Evolutionary conservation across 1,140 invertebrate species (phyloP).

Genomic region (Neodiprion fabricii): DNA sequence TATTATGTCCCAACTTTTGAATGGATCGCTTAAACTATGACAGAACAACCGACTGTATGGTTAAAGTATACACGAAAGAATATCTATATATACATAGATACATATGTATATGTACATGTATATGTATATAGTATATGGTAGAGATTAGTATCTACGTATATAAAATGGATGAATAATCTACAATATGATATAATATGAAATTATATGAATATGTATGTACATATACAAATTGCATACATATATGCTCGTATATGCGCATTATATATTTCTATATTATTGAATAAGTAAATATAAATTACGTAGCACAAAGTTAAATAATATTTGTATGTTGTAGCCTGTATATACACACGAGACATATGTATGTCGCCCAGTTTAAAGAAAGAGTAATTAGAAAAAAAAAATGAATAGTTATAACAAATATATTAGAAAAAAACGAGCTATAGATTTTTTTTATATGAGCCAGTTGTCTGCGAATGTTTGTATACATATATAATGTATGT

Average conservation of each 20-base stretch:
- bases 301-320: slow-evolving; percentile 45
- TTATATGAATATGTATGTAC: slow-evolving; percentile 11
- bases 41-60: slow-evolving; percentile 28
- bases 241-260: slow-evolving; percentile 23
- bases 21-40: slow-evolving; percentile 36
- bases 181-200: neutral
- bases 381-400: slow-evolving; percentile 11
- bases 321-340: slow-evolving; percentile 46
- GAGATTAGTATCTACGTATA: neutral
- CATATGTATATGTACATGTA: too few species aligned
- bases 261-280: slow-evolving; percentile 22
- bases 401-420: too few species aligned
- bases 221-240: slow-evolving; percentile 8
- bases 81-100: neutral
- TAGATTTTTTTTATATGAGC: slow-evolving; percentile 17
- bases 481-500: neutral
- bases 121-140: neutral
- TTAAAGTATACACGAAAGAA: slow-evolving; percentile 25
- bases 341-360: slow-evolving; percentile 34
- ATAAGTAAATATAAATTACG: slow-evolving; percentile 32
- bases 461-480: slow-evolving; percentile 12
- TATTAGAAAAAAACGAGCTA: neutral
- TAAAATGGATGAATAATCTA: neutral
- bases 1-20: neutral
- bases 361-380: slow-evolving; percentile 30